Conservation (phyloP, 2,888 invertebrate species). For the Ennomos erosarius region DNA sequence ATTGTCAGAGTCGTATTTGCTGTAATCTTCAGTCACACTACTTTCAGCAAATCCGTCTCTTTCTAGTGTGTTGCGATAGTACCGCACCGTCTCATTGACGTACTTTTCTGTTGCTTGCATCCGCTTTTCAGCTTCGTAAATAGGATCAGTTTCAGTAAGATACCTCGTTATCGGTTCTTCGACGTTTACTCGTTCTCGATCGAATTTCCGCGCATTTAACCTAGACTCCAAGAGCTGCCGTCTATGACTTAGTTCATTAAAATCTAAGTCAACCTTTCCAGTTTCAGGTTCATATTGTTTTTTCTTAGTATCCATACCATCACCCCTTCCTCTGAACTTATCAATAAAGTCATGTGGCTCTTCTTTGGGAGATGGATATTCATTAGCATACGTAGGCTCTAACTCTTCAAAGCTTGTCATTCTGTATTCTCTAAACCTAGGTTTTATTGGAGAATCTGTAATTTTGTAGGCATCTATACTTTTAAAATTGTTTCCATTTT, state of each 20-base stretch:
- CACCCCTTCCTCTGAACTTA: slow-evolving; percentile 85
- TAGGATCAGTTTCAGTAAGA: slow-evolving; percentile 76
- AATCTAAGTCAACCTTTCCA: slow-evolving; percentile 71
- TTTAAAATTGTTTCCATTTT: slow-evolving; percentile 71
- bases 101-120: slow-evolving; percentile 84
- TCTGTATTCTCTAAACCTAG: slow-evolving; percentile 86
- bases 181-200: slow-evolving; percentile 65
- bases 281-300: slow-evolving; percentile 75
- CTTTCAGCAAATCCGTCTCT: slow-evolving; percentile 84
- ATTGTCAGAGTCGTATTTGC: slow-evolving; percentile 78
- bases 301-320: slow-evolving; percentile 87
- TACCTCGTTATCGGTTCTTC: slow-evolving; percentile 75
- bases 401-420: slow-evolving; percentile 80
- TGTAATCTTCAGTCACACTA: slow-evolving; percentile 79
- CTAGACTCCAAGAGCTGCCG: slow-evolving; percentile 91
- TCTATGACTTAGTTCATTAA: slow-evolving; percentile 88
- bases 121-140: slow-evolving; percentile 75
- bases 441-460: slow-evolving; percentile 86
- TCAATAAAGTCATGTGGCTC: slow-evolving; percentile 68
- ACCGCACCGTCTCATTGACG: slow-evolving; percentile 84
- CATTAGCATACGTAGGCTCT: slow-evolving; percentile 80
- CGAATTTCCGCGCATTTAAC: slow-evolving; percentile 86
- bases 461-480: slow-evolving; percentile 74
- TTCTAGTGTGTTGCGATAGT: slow-evolving; percentile 83
- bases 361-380: slow-evolving; percentile 63